These are phyloP conservation scores for Ptychoptera contaminata DNA, from an alignment of 2,888 invertebrate genomes.

Conservation along the genomic window DNA sequence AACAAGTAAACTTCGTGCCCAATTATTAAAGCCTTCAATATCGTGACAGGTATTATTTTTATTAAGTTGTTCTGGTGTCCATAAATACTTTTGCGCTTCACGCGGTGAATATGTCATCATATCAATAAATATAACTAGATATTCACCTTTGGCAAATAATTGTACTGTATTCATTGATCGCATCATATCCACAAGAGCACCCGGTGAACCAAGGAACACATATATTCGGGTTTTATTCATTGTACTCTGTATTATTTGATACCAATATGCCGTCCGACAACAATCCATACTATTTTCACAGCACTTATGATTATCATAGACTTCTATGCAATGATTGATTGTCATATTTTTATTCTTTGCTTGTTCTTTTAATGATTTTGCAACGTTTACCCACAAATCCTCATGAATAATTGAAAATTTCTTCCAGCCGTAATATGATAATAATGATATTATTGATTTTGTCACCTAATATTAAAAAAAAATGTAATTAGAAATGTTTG, in stretches of 20 bases:
- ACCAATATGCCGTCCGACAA: conserved; percentile 67
- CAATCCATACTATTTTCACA: conserved; percentile 60
- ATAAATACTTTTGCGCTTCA: conserved; percentile 64
- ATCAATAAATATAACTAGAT: conserved; percentile 90
- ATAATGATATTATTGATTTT: conserved; percentile 81
- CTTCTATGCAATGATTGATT: conserved; percentile 58
- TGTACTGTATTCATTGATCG: conserved; percentile 77
- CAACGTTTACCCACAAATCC: conserved; percentile 66
- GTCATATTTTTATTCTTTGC: conserved; percentile 66
- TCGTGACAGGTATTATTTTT: conserved; percentile 44
- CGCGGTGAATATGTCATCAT: conserved; percentile 68
- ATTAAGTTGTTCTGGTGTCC: conserved; percentile 43
- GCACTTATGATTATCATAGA: conserved; percentile 58
- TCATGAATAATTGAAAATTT: conserved; percentile 84
- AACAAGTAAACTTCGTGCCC: conserved; percentile 70
- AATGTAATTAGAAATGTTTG: too few relatives aligned
- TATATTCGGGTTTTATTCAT: conserved; percentile 85
- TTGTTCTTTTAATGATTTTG: conserved; percentile 59
- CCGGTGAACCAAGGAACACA: conserved; percentile 78
- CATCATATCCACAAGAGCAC: conserved; percentile 80
- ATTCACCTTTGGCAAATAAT: conserved; percentile 80
- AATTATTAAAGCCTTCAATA: conserved; percentile 36
- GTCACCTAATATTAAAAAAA: too few relatives aligned
- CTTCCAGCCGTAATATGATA: conserved; percentile 84
- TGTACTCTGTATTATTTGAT: conserved; percentile 58